Conservation (phyloP, 2,113 vertebrate genomes). For the Nothocercus julius region DNA sequence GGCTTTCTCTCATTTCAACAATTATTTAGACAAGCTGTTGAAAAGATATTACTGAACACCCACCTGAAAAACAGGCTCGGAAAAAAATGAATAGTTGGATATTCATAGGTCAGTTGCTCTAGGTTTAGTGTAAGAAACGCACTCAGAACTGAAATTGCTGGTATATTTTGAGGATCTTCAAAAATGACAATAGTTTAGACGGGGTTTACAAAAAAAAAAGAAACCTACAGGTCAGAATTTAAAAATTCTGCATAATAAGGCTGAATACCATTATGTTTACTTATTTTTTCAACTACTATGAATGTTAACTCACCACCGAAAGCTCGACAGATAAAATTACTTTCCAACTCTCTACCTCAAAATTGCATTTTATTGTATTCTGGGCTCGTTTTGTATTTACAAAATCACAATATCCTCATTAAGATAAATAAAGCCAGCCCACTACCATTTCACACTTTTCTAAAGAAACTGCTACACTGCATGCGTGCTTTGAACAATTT, state of each 20-base stretch:
- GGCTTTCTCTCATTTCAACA: conserved; percentile 46
- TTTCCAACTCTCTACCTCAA: neutral
- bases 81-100: neutral
- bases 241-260: neutral
- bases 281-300: neutral
- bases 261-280: neutral
- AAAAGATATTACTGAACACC: conserved; percentile 29
- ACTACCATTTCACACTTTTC: neutral
- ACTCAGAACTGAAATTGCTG: neutral
- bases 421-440: neutral
- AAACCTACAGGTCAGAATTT: neutral
- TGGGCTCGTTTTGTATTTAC: neutral
- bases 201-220: neutral
- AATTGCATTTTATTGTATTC: neutral
- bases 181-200: neutral
- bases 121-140: neutral
- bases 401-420: neutral
- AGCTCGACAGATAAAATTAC: neutral
- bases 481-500: neutral
- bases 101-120: neutral
- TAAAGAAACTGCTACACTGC: neutral
- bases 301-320: neutral
- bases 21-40: conserved; percentile 48
- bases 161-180: neutral
- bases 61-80: neutral